phyloP scores from a whole-genome alignment of 2,797 vertebrate genomes.

The Mycteria americana region DNA sequence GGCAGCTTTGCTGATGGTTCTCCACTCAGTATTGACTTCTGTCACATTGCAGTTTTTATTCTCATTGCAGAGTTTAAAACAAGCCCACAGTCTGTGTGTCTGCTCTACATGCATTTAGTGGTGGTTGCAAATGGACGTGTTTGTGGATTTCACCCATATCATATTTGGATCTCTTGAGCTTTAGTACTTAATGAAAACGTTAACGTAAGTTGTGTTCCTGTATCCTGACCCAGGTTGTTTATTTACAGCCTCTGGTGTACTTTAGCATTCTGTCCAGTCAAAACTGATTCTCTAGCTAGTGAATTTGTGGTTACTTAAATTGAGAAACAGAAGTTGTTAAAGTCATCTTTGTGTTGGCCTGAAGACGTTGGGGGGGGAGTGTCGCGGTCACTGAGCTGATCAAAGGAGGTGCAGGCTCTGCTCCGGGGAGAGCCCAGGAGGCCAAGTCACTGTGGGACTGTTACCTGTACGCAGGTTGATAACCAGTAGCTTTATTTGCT shows the following conservation, averaged over 20 bases:
- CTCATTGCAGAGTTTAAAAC: background rate
- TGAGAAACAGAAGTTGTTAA: background rate
- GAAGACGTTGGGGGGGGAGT: background rate
- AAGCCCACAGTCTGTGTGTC: background rate
- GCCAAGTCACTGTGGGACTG: background rate
- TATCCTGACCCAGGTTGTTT: background rate
- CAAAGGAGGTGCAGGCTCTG: background rate
- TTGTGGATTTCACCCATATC: background rate
- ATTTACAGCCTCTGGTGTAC: background rate
- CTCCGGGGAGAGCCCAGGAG: background rate
- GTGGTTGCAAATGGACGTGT: background rate
- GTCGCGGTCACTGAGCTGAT: background rate
- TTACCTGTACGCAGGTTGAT: fast-evolving
- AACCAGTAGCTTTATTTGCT: background rate
- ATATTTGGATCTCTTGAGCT: background rate
- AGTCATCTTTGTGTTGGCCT: background rate
- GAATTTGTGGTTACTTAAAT: background rate
- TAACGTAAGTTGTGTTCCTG: background rate
- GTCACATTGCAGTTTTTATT: background rate
- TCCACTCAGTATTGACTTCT: fast-evolving
- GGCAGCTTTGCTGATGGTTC: background rate
- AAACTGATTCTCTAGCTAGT: background rate
- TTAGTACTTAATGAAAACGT: background rate
- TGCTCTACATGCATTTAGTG: background rate
- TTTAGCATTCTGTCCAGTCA: background rate